A percentile compares a stretch with the other conserved stretches of the same genome.
phyloP scores from a whole-genome alignment of 2,888 invertebrate species.

The Mesorhabditis spiculigera region DNA sequence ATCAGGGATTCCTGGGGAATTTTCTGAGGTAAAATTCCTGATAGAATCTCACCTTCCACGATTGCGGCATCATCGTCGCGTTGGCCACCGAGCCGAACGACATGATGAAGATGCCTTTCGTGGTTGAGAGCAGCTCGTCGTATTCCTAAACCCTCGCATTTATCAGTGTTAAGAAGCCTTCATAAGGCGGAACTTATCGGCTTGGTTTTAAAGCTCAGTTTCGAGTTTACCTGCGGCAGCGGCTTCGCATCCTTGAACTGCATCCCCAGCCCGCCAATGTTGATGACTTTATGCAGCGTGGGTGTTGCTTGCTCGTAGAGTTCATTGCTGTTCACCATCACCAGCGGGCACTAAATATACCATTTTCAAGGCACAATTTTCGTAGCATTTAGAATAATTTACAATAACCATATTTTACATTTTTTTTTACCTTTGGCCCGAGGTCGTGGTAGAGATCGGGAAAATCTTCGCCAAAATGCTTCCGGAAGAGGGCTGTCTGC shows the following conservation, averaged over 20 bases:
- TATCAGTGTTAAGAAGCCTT: neutral
- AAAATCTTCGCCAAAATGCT: constrained; percentile 21
- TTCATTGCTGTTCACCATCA: constrained; percentile 43
- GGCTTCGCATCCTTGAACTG: constrained; percentile 32
- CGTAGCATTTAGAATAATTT: no score
- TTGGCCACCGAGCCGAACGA: constrained; percentile 43
- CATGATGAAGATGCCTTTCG: constrained; percentile 37
- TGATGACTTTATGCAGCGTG: constrained; percentile 41
- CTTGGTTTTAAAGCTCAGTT: neutral
- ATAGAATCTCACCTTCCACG: constrained; percentile 25
- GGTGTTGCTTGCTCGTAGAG: constrained; percentile 45
- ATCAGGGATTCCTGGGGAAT: constrained; percentile 22
- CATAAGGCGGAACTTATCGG: neutral
- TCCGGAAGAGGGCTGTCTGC: constrained; percentile 26
- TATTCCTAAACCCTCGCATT: constrained; percentile 21
- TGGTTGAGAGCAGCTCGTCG: constrained; percentile 27
- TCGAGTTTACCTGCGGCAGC: constrained; percentile 20
- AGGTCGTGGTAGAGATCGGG: constrained; percentile 19
- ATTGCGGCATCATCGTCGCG: constrained; percentile 28
- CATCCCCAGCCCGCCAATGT: constrained; percentile 51
- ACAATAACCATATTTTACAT: neutral
- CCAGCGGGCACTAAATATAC: constrained; percentile 8
- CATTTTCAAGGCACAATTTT: neutral
- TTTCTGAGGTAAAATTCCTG: constrained; percentile 12
- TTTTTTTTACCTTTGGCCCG: neutral